Evolutionary conservation across 2,113 vertebrate species (phyloP), one percentile per base, ranked within the genome.

Genomic region (Dipodomys merriami): DNA sequence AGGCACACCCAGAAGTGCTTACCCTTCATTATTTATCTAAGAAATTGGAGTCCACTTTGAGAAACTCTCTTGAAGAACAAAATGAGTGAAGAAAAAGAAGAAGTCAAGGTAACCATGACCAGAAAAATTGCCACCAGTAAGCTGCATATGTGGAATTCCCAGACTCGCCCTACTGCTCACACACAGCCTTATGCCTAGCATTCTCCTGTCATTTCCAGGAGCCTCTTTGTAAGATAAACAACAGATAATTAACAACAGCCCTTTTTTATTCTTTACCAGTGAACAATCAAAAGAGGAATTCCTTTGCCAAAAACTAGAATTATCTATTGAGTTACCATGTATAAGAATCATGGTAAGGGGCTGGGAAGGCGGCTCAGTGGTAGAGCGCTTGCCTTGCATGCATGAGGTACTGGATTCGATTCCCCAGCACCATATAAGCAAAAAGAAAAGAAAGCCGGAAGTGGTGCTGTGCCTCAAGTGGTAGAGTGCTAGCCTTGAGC

Each of bases 201-300:
- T 57, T 39, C 62, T 89, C n/a, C 25, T 7, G 15, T 22, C 15
- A 89, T 11, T 46, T 83, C 68, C 65, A 12, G 29, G 18, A 44
- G 20, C 82, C 64, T 64, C 39, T 69, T 53, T n/a, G 46, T 46
- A 74, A 73, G 25, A 73, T 49, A 25, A 30, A 81, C 30, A n/a
- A n/a, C n/a, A n/a, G n/a, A n/a, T n/a, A 68, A 29, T 72, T 85
- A 82, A 30, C 2, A 93, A 23, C 18, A 84, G 6, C 18, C 22
- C 29, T 68, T 85, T 39, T 57, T 8, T 68, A 53, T 77, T 49
- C 62, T 79, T 53, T 35, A 25, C 72, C n/a, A 93, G 30, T 57
- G 74, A 79, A 83, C 78, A 83, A 80, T 81, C 44, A 94, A 77
- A 15, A 64, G 71, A n/a, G 8, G 20, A 84, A 83, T 83, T 91